phyloP scores from a whole-genome alignment of 1,140 invertebrate species.

The Caenorhabditis remanei region DNA sequence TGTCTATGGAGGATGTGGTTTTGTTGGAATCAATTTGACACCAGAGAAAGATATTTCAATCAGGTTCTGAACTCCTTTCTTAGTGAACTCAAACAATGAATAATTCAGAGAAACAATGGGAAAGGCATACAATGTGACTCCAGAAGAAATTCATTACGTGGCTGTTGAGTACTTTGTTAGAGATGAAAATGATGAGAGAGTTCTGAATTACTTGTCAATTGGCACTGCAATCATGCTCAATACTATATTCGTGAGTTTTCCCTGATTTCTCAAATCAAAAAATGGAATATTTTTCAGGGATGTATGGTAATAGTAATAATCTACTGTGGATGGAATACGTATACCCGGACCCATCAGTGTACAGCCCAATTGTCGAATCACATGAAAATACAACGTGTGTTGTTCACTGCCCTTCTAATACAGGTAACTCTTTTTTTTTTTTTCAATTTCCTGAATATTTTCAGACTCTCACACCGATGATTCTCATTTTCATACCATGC shows the following conservation, averaged over 20 bases:
- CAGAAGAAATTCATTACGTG: not conserved
- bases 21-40: constrained; percentile 3
- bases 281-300: not conserved
- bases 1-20: constrained; percentile 13
- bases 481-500: constrained; percentile 7
- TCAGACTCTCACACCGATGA: not conserved
- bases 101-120: not conserved
- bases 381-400: not conserved
- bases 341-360: not conserved
- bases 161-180: constrained; percentile 13
- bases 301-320: constrained; percentile 1
- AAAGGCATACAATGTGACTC: not conserved
- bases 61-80: not conserved
- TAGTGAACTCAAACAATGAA: not conserved
- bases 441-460: not conserved
- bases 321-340: not conserved
- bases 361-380: not conserved
- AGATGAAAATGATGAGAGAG: not conserved
- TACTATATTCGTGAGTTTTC: not conserved
- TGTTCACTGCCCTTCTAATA: not conserved
- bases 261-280: not conserved
- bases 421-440: not conserved
- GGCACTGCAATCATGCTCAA: not conserved
- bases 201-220: not conserved
- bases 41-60: not conserved